A percentile compares a stretch with the other conserved stretches of the same genome.
These are phyloP conservation scores for Dolichopus griseipennis DNA, from an alignment of 2,888 invertebrate species.

Conservation along the genomic window DNA sequence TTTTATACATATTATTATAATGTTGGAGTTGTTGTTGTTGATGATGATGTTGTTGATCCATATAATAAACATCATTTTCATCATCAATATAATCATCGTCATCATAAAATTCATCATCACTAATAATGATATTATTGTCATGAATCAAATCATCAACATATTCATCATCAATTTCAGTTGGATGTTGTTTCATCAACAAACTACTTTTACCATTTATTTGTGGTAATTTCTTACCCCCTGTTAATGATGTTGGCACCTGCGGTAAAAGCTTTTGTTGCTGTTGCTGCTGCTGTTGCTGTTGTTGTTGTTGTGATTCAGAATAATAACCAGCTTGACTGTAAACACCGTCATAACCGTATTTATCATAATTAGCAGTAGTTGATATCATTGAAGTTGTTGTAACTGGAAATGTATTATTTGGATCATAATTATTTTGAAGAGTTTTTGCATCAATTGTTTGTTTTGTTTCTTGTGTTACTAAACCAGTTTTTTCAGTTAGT, in stretches of 20 bases:
- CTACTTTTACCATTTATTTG: constrained; percentile 35
- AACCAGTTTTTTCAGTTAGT: background rate
- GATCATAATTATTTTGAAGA: background rate
- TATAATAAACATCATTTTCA: constrained; percentile 38
- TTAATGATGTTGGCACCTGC: constrained; percentile 23
- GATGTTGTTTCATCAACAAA: constrained; percentile 38
- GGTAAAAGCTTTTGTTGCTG: constrained; percentile 11
- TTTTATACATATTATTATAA: constrained; percentile 13
- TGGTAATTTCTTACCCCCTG: constrained; percentile 40
- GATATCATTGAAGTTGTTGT: constrained; percentile 19
- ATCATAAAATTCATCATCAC: constrained; percentile 25
- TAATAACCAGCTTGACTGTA: constrained; percentile 20
- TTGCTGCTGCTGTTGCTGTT: constrained; percentile 14
- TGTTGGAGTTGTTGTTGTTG: constrained; percentile 16
- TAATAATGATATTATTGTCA: constrained; percentile 17
- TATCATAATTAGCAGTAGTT: constrained; percentile 18
- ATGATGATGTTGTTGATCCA: constrained; percentile 29
- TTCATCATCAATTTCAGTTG: constrained; percentile 36
- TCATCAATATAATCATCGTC: constrained; percentile 32
- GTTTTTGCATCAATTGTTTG: background rate
- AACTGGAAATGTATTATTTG: background rate
- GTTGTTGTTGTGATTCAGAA: constrained; percentile 10
- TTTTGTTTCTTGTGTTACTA: background rate
- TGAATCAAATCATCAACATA: constrained; percentile 21
- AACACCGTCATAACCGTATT: constrained; percentile 16